These are phyloP conservation scores for Phaedon cochleariae DNA, from an alignment of 2,888 invertebrate species.

Conservation along the genomic window DNA sequence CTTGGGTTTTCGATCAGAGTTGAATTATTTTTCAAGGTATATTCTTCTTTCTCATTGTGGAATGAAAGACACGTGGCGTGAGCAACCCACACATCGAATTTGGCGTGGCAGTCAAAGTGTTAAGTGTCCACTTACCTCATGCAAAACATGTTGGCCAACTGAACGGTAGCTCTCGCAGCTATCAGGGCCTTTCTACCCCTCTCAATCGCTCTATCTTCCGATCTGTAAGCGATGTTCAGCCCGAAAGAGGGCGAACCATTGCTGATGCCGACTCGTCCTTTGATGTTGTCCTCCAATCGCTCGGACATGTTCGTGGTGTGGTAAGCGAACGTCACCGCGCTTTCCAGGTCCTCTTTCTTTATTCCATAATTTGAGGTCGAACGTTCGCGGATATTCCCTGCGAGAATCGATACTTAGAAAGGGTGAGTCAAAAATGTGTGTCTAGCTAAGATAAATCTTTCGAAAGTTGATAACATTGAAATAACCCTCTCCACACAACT, in stretches of 20 bases:
- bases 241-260: slow-evolving; percentile 68
- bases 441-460: no score
- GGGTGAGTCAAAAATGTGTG: no score
- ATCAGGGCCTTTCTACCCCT: slow-evolving; percentile 70
- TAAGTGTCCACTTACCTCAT: slow-evolving; percentile 69
- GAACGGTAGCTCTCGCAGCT: slow-evolving; percentile 71
- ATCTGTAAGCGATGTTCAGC: slow-evolving; percentile 67
- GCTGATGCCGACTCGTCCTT: slow-evolving; percentile 66
- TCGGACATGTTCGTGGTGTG: slow-evolving; percentile 65
- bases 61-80: no score
- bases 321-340: slow-evolving; percentile 67
- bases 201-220: slow-evolving; percentile 68
- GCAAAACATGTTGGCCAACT: slow-evolving; percentile 70
- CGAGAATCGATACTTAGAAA: no score
- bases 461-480: no score
- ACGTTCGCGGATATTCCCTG: no score
- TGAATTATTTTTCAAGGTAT: no score
- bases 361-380: background rate
- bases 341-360: slow-evolving; percentile 9
- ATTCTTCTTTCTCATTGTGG: no score
- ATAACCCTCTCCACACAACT: no score
- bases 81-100: no score
- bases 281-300: slow-evolving; percentile 68
- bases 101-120: no score
- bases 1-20: no score